Base-by-base conservation (phyloP, 2,888 invertebrate genomes). In the Latrodectus elegans region DNA sequence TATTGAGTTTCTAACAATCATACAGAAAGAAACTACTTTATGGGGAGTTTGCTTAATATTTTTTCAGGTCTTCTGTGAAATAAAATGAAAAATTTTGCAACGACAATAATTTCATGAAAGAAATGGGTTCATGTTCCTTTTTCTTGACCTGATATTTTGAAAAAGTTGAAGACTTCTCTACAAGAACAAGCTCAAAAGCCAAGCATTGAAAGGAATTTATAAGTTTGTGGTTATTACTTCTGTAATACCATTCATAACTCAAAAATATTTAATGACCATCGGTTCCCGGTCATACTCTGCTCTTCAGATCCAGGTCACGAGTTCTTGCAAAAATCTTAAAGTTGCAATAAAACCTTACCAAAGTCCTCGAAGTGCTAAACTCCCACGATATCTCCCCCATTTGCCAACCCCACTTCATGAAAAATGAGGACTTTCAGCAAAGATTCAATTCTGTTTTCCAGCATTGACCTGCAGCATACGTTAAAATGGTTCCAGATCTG, bases 351-450 rank as follows among this genome's bases (percentile, higher is more conserved):
- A 60, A 60, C 60, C n/a, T 60, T 8, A 11, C 60, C 49, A 15
- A 51, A n/a, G 71, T n/a, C 71, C 71, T 38, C 15, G n/a, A 68
- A 22, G 17, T 26, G 8, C 22, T 64, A 64, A 22, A 26, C 73
- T 73, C 67, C 53, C 73, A 65, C 81, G 67, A 51, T 73, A 81
- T 67, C 70, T 52, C 71, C n/a, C 65, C 67, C 14, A 15, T 60
- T 60, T 60, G 60, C 60, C 6, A 3, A 38, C 38, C 38, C 4
- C 3, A 38, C 4, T 38, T 60, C 60, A 15, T 60, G 60, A 3
- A 15, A 60, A 60, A 60, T 15, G n/a, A n/a, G 11, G n/a, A 12
- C 12, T 10, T 60, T 15, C 12, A 60, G n/a, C n/a, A 60, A 38
- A 60, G 60, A 60, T 60, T 60, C 12, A 6, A 6, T 10, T n/a